Base-by-base conservation (phyloP, 2,797 vertebrate species). In the Falco rusticolus region DNA sequence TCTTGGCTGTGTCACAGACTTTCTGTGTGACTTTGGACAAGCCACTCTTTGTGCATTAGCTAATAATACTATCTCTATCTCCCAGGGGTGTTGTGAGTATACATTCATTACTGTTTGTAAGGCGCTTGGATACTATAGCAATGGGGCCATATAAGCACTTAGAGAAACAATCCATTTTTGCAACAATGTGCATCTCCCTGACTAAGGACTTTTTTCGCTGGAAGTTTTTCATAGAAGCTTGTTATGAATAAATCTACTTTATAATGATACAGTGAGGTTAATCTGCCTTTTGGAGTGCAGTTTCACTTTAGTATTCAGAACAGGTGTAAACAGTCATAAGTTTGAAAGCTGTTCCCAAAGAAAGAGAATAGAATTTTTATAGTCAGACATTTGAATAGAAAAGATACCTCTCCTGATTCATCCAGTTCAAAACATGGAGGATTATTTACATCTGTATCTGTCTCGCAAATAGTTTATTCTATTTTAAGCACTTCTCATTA, bases 21-120 rank as follows among this genome's bases (percentile, higher is more conserved):
- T 97, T 94, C 96, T 96, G 93, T 96, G 91, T 97, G 96, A 95
- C 96, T 96, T 97, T 96, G 94, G 94, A 96, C 95, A 97, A 97
- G 92, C 89, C 74, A 87, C 93, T 93, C 93, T 97, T 95, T 96
- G 95, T 97, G 94, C 96, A 96, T 96, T 96, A 97, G 96, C 95
- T 96, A 97, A 96, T 96, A 96, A 95, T 97, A 94, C 88, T 80
- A 96, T 95, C 96, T 96, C 88, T 97, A 96, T 96, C 95, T 95
- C 91, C 80, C 78, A 92, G 84, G 94, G 74, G 93, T 93, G 94
- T 85, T 96, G 94, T 95, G 93, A 97, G 95, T 95, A 96, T 96
- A 95, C 94, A 97, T 96, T 96, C 95, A 96, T 96, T 96, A 97
- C 94, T 94, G 90, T 96, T 96, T 95, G 90, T 94, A 93, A 96